Conservation (phyloP, 2,888 invertebrate genomes). For the Meganola albula region DNA sequence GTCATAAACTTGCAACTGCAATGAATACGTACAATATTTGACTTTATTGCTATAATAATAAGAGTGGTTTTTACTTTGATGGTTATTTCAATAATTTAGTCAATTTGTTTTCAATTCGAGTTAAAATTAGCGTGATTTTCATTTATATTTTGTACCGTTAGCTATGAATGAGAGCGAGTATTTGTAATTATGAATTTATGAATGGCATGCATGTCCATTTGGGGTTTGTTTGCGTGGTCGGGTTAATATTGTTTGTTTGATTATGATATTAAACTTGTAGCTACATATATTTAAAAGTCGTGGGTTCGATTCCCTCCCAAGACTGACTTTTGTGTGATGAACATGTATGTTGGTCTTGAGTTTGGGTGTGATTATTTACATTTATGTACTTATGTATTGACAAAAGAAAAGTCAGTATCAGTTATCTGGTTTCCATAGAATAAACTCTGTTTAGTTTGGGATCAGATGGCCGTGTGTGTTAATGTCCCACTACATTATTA, state of each 20-base stretch:
- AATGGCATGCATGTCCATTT: slow-evolving; percentile 31
- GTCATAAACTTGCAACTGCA: slow-evolving; percentile 34
- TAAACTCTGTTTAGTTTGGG: too few relatives aligned
- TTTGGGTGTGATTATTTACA: too few relatives aligned
- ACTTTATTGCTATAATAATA: slow-evolving; percentile 11
- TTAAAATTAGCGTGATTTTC: slow-evolving; percentile 44
- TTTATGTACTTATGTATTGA: too few relatives aligned
- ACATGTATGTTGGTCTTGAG: too few relatives aligned
- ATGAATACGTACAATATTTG: slow-evolving; percentile 17
- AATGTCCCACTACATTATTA: too few relatives aligned
- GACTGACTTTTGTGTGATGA: too few relatives aligned
- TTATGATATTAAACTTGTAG: slow-evolving; percentile 6
- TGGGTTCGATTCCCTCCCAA: too few relatives aligned
- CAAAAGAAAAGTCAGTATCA: too few relatives aligned
- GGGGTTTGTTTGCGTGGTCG: slow-evolving; percentile 16
- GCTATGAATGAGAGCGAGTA: slow-evolving; percentile 42
- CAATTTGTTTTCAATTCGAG: slow-evolving; percentile 38
- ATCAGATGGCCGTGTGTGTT: too few relatives aligned
- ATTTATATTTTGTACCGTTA: slow-evolving; percentile 42
- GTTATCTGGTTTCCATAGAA: too few relatives aligned
- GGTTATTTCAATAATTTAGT: slow-evolving; percentile 17
- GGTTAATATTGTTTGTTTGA: slow-evolving; percentile 6
- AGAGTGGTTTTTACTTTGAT: slow-evolving; percentile 15
- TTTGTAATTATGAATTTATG: slow-evolving; percentile 41
- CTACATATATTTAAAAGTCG: too few relatives aligned